Conservation (phyloP, 1,140 invertebrate species). For the Hetaerina americana region DNA sequence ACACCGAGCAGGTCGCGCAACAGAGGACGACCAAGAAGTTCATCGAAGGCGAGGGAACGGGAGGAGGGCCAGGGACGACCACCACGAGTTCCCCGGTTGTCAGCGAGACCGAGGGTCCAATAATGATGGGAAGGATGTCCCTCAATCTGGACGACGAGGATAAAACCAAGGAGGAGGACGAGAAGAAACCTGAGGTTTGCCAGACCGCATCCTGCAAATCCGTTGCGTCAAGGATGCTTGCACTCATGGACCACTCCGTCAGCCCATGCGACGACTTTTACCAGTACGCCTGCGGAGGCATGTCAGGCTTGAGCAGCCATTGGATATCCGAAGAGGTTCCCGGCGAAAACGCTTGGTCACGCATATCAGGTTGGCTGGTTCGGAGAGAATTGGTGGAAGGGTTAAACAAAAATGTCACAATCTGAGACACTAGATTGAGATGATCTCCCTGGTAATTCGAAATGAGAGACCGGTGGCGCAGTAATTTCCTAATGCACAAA, state of each 20-base stretch:
- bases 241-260: constrained; percentile 38
- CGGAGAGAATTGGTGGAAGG: too few relatives aligned
- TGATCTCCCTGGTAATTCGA: too few relatives aligned
- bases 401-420: too few relatives aligned
- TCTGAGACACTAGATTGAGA: too few relatives aligned
- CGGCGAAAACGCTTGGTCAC: too few relatives aligned
- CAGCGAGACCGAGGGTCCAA: neutral
- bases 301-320: constrained; percentile 13
- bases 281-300: constrained; percentile 45
- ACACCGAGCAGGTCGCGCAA: too few relatives aligned
- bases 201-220: constrained; percentile 20
- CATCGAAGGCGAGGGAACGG: too few relatives aligned
- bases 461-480: too few relatives aligned
- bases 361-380: too few relatives aligned
- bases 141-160: neutral
- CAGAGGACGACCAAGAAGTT: too few relatives aligned
- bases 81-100: neutral
- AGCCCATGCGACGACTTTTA: constrained; percentile 64
- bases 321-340: neutral
- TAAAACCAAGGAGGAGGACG: neutral
- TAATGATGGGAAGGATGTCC: neutral
- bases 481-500: too few relatives aligned
- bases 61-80: neutral
- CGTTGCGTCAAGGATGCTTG: constrained; percentile 27
- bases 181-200: constrained; percentile 14